Evolutionary conservation across 2,113 vertebrate species (phyloP).

Genomic region (Lates calcarifer): DNA sequence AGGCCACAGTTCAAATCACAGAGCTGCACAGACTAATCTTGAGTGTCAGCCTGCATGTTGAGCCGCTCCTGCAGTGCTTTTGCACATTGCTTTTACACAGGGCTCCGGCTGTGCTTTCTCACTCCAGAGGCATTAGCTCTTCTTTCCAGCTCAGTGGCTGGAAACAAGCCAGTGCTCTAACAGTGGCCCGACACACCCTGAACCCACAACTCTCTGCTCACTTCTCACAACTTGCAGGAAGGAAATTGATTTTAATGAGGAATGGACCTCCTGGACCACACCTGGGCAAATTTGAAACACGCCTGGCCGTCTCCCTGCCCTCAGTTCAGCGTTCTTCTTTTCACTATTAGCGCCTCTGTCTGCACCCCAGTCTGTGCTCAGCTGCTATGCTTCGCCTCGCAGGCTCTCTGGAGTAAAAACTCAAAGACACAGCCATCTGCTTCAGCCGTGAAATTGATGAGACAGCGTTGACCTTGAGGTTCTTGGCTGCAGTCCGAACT

Average conservation of each 20-base stretch:
- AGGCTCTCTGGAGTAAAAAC: constrained; percentile 31
- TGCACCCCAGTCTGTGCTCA: background rate
- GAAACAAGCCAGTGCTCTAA: constrained; percentile 43
- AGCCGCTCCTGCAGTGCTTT: constrained; percentile 11
- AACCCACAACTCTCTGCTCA: constrained; percentile 42
- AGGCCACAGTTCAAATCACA: constrained; percentile 6
- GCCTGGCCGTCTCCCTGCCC: background rate
- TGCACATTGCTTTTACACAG: constrained; percentile 5
- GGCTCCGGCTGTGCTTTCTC: constrained; percentile 34
- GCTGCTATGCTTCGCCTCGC: constrained; percentile 10
- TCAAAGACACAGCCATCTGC: constrained; percentile 63
- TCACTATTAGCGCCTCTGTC: constrained; percentile 24
- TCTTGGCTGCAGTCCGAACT: constrained; percentile 39
- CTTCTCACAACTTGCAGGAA: constrained; percentile 24
- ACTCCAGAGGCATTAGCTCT: constrained; percentile 51
- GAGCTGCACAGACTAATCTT: constrained; percentile 4
- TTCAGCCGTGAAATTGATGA: constrained; percentile 56
- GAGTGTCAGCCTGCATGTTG: constrained; percentile 23
- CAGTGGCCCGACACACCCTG: constrained; percentile 30
- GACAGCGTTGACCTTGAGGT: constrained; percentile 60
- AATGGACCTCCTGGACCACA: constrained; percentile 35
- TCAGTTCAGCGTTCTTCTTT: constrained; percentile 1
- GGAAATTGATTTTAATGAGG: constrained; percentile 71
- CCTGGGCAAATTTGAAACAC: constrained; percentile 17
- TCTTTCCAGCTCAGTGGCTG: constrained; percentile 64